Conservation (phyloP, 2,113 vertebrate genomes). For the Tringa solitaria region DNA sequence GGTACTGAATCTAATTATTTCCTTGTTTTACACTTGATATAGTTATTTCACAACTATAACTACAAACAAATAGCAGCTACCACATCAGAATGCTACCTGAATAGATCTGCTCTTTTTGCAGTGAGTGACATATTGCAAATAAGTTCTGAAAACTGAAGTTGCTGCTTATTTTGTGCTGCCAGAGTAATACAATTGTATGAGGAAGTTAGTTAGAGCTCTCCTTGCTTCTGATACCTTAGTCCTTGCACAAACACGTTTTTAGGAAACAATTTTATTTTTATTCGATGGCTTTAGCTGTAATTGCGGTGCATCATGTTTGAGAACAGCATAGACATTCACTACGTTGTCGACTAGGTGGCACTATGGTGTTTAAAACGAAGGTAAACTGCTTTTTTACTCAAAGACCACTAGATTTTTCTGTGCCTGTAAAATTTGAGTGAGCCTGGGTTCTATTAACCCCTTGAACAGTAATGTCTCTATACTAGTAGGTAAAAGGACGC, state of each 20-base stretch:
- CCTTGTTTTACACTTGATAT: neutral
- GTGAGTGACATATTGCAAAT: accelerated
- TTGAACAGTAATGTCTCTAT: neutral
- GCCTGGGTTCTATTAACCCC: neutral
- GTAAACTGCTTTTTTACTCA: neutral
- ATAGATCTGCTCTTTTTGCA: neutral
- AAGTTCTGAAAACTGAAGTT: neutral
- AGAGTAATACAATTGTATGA: neutral
- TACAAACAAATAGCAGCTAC: neutral
- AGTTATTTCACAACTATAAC: neutral
- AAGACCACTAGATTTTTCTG: neutral
- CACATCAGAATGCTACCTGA: neutral
- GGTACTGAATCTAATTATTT: neutral
- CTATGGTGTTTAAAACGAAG: conserved; percentile 61
- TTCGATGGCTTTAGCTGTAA: neutral
- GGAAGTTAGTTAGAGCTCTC: neutral
- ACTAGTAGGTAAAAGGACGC: neutral
- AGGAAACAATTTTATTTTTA: neutral
- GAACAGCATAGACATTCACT: neutral
- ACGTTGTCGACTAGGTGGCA: conserved; percentile 70
- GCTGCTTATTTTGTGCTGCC: neutral
- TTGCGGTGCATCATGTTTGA: accelerated
- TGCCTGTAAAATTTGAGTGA: neutral
- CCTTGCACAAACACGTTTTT: neutral
- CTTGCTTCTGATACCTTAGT: neutral